Base-by-base conservation (phyloP, 2,888 invertebrate genomes). In the Eupeodes luniger region DNA sequence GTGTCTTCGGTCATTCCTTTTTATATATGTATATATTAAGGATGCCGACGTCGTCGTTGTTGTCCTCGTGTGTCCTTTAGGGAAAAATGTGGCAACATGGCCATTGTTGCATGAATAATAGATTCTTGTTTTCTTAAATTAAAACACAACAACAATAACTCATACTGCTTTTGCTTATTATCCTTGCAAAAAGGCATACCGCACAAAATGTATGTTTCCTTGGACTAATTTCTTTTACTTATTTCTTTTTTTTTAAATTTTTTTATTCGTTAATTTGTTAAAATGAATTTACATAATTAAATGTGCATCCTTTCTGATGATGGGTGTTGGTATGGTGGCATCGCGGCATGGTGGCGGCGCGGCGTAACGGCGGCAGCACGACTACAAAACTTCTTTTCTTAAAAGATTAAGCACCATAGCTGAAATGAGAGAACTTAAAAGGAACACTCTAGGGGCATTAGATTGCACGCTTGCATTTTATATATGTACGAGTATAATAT, bases 231-330 rank as follows among this genome's bases (percentile, higher is more conserved):
- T 36, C 5, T 14, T 34, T 57, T 6, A 40, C 40, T 40, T 40
- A 9, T 40, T 27, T 5, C 12, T 57, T 34, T 59, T 59, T 14
- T 19, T 19, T 19, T 19, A 19, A 19, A 9, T 7, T 34, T 59
- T 59, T 36, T 14, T 9, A 36, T 59, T 59, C 59, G 59, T 59
- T 59, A 59, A 59, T 59, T 59, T 59, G 59, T 59, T 59, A 59
- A 59, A 59, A 59, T 59, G 59, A 59, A 59, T 59, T 59, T 59
- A 59, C 34, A 59, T 59, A 59, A 59, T 59, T 59, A 59, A 59
- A 59, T 59, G 59, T 59, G 59, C 34, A 59, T 59, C 59, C 59
- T 59, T 36, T 40, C 9, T 40, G 40, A 14, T 59, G 36, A 36
- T 4, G 59, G 47, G 11, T 27, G 27, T 3, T 27, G 27, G 27